Evolutionary conservation across 2,113 vertebrate species (phyloP), one percentile per base, ranked within the genome.

Genomic region (Otus sunia): DNA sequence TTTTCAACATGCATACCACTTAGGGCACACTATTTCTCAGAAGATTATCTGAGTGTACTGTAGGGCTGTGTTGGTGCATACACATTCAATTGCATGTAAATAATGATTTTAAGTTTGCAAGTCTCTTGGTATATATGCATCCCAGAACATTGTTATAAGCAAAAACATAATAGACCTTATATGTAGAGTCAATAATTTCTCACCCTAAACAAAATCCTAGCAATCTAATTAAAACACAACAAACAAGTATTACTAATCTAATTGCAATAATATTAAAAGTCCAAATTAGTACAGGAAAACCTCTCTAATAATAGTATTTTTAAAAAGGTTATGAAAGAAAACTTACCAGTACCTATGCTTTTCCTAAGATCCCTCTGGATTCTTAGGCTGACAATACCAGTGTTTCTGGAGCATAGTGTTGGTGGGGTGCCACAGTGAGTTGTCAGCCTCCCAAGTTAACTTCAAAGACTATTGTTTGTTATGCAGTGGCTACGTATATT

Each of bases 341-440:
- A 19, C 13, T 47, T 66, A 21, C 2, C 4, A 43, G 23, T 45
- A 18, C 5, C 6, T 66, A 10, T 1, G 1, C 5, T 4, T 58
- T 83, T 91, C 73, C 29, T 47, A 55, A 91, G 79, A 37, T 50
- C 9, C 3, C 4, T 72, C 21, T 68, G 26, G 20, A 53, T 73
- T 83, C 19, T 56, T 64, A 23, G 49, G 11, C 13, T 88, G n/a
- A 47, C n/a, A 45, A 8, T 39, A 32, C 3, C 19, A 50, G 21
- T 75, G 12, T 18, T 76, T 9, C 26, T 64, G 8, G 25, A 83
- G 9, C 21, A 49, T 0, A 36, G 30, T 71, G 11, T 7, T 32
- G 15, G 10, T 73, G 43, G 29, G 39, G 37, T 80, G 11, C 5
- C 55, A 32, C 27, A 36, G 5, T 15, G 37, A 60, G 6, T 53